These are phyloP conservation scores for Phoxinus dragarum DNA, from an alignment of 2,797 vertebrate species.

Conservation along the genomic window DNA sequence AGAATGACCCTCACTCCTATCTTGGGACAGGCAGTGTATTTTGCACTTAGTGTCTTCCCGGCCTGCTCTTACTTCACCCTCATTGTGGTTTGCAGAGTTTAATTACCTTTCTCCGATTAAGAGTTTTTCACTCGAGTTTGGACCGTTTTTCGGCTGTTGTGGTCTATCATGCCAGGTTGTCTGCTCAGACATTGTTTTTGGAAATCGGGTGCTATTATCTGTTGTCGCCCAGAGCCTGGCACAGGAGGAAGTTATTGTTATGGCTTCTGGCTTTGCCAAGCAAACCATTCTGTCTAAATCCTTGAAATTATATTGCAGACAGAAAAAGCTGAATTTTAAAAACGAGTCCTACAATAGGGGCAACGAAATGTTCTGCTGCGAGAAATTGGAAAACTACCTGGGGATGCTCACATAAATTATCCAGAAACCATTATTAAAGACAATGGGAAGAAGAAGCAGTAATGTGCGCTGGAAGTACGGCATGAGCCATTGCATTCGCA, in stretches of 20 bases:
- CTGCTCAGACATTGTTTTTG: slow-evolving; percentile 34
- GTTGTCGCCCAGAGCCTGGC: slow-evolving; percentile 41
- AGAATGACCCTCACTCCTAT: slow-evolving; percentile 5
- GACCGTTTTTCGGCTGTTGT: slow-evolving; percentile 11
- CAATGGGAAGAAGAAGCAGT: slow-evolving; percentile 57
- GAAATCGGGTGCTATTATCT: slow-evolving; percentile 52
- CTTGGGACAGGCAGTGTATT: slow-evolving; percentile 22
- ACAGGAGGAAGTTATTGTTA: slow-evolving; percentile 55
- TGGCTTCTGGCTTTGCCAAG: slow-evolving; percentile 49
- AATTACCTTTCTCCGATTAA: slow-evolving; percentile 33
- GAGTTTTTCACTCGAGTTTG: slow-evolving; percentile 10
- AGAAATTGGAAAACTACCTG: slow-evolving; percentile 56
- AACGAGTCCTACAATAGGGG: slow-evolving; percentile 41
- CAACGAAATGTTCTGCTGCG: slow-evolving; percentile 45
- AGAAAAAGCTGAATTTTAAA: slow-evolving; percentile 40
- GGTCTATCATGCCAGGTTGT: slow-evolving; percentile 36
- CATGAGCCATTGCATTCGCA: slow-evolving; percentile 60
- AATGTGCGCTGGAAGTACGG: slow-evolving; percentile 51
- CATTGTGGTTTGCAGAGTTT: slow-evolving; percentile 2
- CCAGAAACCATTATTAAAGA: slow-evolving; percentile 62
- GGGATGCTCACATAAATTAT: slow-evolving; percentile 53
- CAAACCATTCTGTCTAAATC: slow-evolving; percentile 51
- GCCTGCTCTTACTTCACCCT: background rate
- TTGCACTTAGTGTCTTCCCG: background rate
- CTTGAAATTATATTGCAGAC: slow-evolving; percentile 56